Evolutionary conservation across 2,797 vertebrate species (phyloP).

Genomic region (Silurus lanzhouensis): DNA sequence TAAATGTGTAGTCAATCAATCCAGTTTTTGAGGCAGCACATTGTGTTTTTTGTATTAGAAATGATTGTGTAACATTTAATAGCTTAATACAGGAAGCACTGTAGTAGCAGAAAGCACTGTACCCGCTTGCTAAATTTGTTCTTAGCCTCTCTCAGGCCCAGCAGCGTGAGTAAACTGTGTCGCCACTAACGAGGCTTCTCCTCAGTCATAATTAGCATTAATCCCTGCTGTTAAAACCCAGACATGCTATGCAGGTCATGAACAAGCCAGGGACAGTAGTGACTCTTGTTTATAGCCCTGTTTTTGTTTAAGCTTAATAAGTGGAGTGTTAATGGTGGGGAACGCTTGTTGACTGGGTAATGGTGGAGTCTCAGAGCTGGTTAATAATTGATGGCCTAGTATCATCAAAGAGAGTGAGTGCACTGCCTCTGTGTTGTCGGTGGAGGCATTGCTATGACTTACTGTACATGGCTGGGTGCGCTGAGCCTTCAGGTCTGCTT

Average conservation of each 20-base stretch:
- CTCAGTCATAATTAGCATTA: slow-evolving; percentile 72
- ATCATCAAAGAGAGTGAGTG: slow-evolving; percentile 45
- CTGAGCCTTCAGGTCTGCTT: slow-evolving; percentile 30
- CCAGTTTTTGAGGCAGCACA: not conserved
- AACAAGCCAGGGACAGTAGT: slow-evolving; percentile 70
- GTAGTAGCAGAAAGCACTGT: not conserved
- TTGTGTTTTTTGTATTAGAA: not conserved
- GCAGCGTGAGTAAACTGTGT: slow-evolving; percentile 39
- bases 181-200: slow-evolving; percentile 44
- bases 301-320: slow-evolving; percentile 57
- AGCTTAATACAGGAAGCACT: not conserved
- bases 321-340: slow-evolving; percentile 32
- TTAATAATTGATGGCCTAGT: slow-evolving; percentile 76
- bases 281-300: slow-evolving; percentile 63
- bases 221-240: slow-evolving; percentile 68
- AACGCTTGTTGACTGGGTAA: slow-evolving; percentile 67
- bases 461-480: slow-evolving; percentile 10
- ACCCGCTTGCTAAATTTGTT: not conserved
- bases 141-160: slow-evolving; percentile 49
- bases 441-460: slow-evolving; percentile 33
- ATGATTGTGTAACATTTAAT: not conserved
- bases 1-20: not conserved
- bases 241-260: slow-evolving; percentile 72
- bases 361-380: slow-evolving; percentile 69
- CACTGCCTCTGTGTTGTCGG: slow-evolving; percentile 42